Evolutionary conservation across 2,888 invertebrate genomes (phyloP).

Genomic region (Laothoe populi): DNA sequence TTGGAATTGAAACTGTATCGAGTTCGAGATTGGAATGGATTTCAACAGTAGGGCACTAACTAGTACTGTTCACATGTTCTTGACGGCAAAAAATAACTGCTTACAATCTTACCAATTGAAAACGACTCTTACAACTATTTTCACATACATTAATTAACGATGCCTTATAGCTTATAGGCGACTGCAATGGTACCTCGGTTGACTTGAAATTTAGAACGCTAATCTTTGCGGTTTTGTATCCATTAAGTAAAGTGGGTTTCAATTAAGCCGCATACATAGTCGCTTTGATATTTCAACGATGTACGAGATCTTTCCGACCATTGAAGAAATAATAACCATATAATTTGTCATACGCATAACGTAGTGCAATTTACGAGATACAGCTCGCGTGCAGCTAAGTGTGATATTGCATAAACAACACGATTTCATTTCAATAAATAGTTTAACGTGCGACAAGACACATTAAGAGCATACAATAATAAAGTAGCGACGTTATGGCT

Average conservation of each 20-base stretch:
- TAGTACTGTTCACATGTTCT: constrained; percentile 62
- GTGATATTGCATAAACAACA: constrained; percentile 19
- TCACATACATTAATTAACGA: constrained; percentile 37
- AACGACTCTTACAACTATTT: constrained; percentile 40
- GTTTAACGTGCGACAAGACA: too few relatives aligned
- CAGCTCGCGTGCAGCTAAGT: constrained; percentile 8
- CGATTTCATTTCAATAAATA: constrained; percentile 37
- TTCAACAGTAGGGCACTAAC: too few relatives aligned
- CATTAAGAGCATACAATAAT: too few relatives aligned
- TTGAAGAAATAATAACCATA: constrained; percentile 44
- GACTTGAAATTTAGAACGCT: not conserved
- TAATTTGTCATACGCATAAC: not conserved
- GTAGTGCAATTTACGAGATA: constrained; percentile 6
- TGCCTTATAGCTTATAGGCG: not conserved
- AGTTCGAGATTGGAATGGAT: too few relatives aligned
- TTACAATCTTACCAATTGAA: constrained; percentile 38
- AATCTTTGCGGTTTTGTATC: constrained; percentile 3
- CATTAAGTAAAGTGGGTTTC: constrained; percentile 10
- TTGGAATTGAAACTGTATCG: too few relatives aligned
- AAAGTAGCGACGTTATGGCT: not conserved
- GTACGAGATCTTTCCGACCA: constrained; percentile 54
- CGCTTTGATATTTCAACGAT: constrained; percentile 58
- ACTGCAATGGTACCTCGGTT: constrained; percentile 1
- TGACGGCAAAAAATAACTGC: constrained; percentile 22
- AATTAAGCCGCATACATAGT: not conserved